These are phyloP conservation scores for Trinectes maculatus DNA, from an alignment of 2,113 vertebrate species.

Conservation along the genomic window DNA sequence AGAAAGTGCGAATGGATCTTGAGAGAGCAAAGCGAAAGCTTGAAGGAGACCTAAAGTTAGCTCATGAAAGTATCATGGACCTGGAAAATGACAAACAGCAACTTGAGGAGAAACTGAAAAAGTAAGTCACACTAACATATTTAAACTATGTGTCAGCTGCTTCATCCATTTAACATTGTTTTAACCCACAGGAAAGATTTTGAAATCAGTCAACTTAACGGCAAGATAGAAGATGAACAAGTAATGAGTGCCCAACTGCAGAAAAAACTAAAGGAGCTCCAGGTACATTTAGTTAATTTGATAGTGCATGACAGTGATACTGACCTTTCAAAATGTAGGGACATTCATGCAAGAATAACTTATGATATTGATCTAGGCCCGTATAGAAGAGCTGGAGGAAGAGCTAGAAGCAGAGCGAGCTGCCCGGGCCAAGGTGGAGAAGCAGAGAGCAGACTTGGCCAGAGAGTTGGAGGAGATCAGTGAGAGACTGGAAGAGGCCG, in stretches of 20 bases:
- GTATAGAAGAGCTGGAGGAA: conserved; percentile 79
- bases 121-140: conserved; percentile 62
- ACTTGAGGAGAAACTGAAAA: conserved; percentile 85
- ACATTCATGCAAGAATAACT: too few species aligned
- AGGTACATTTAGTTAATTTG: conserved; percentile 79
- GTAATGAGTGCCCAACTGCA: conserved; percentile 82
- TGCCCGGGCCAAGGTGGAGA: conserved; percentile 82
- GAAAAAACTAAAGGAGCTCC: conserved; percentile 88
- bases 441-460: conserved; percentile 81
- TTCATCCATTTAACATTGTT: background rate
- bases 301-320: background rate
- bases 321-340: too few species aligned
- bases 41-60: conserved; percentile 86
- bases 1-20: conserved; percentile 86
- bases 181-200: conserved; percentile 84
- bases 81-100: conserved; percentile 87
- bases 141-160: background rate
- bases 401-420: conserved; percentile 81
- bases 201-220: conserved; percentile 84
- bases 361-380: conserved; percentile 53
- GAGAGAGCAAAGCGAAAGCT: conserved; percentile 86
- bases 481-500: conserved; percentile 83
- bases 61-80: conserved; percentile 85
- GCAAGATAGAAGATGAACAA: conserved; percentile 86
- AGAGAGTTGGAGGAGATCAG: conserved; percentile 84